Conservation (phyloP, 2,888 invertebrate genomes). For the Dioctria linearis region DNA sequence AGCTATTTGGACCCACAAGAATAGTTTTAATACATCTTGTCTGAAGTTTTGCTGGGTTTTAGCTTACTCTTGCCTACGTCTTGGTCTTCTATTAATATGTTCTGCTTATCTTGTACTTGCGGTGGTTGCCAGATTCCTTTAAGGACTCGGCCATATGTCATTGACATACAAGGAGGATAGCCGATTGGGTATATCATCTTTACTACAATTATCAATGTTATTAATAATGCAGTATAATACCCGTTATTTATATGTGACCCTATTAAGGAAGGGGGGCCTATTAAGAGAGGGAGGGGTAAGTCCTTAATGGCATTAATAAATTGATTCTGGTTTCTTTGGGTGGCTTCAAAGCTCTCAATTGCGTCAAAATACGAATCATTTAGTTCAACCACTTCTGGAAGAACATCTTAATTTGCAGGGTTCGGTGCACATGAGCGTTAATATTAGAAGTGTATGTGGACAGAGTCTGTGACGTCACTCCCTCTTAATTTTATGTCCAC, state of each 20-base stretch:
- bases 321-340: background rate
- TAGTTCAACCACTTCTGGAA: background rate
- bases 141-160: background rate
- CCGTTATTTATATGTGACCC: too few relatives aligned
- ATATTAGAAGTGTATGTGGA: background rate
- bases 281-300: too few relatives aligned
- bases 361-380: background rate
- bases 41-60: background rate
- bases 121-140: background rate
- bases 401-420: too few relatives aligned
- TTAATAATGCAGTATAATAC: too few relatives aligned
- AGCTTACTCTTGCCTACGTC: slow-evolving; percentile 1
- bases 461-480: too few relatives aligned
- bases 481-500: background rate
- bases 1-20: background rate
- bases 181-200: too few relatives aligned
- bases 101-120: background rate
- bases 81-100: background rate
- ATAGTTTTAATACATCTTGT: slow-evolving; percentile 19
- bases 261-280: too few relatives aligned
- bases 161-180: background rate
- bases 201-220: too few relatives aligned
- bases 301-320: too few relatives aligned
- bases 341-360: background rate
- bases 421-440: too few relatives aligned